Evolutionary conservation across 2,797 vertebrate genomes (phyloP).

Genomic region (Serranus cabrilla): DNA sequence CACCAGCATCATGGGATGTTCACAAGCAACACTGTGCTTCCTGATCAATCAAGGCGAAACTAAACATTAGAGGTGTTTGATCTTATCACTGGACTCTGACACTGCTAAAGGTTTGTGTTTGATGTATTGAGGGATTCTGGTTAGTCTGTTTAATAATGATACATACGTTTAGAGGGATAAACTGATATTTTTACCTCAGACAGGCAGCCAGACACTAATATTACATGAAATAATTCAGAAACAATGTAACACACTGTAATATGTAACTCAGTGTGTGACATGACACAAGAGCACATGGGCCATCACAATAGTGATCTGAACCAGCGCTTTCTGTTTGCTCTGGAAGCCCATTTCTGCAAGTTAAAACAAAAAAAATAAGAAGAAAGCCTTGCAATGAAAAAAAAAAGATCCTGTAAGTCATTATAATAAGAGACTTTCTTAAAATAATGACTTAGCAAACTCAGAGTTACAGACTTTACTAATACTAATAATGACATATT

Average conservation of each 20-base stretch:
- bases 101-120: conserved; percentile 45
- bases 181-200: conserved; percentile 4
- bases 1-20: conserved; percentile 6
- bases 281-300: no score
- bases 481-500: no score
- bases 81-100: conserved; percentile 20
- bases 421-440: no score
- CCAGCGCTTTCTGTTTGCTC: not conserved
- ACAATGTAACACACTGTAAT: no score
- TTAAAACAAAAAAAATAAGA: no score
- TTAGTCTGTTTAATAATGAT: not conserved
- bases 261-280: not conserved
- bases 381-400: no score
- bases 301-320: not conserved
- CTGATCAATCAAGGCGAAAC: conserved; percentile 11
- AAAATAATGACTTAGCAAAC: no score
- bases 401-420: no score
- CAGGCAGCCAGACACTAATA: not conserved
- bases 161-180: conserved; percentile 12
- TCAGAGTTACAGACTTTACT: no score
- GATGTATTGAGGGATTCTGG: not conserved
- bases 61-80: no score
- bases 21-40: conserved; percentile 13
- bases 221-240: no score
- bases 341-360: no score